Conservation (phyloP, 1,140 invertebrate species). For the Prorops nasuta region DNA sequence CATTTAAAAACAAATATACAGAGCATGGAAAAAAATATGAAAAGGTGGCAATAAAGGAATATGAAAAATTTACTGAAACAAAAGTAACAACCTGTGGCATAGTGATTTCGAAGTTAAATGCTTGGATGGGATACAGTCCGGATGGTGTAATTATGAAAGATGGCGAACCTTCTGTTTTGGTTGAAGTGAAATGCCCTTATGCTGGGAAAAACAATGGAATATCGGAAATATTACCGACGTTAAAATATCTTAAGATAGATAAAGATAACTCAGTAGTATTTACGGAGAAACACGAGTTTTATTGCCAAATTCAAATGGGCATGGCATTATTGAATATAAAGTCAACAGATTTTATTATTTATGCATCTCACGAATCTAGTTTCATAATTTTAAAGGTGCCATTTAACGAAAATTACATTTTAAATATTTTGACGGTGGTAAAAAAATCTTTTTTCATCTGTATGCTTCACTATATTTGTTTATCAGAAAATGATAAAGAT, state of each 20-base stretch:
- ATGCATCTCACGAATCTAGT: conserved; percentile 7
- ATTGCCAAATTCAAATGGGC: conserved; percentile 18
- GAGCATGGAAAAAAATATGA: conserved; percentile 14
- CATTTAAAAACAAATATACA: no score
- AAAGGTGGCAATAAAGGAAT: conserved; percentile 11
- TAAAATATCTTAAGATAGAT: not conserved
- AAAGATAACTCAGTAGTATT: not conserved
- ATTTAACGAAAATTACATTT: conserved; percentile 13
- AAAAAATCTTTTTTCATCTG: conserved; percentile 9
- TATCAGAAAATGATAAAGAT: not conserved
- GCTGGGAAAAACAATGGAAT: conserved; percentile 4
- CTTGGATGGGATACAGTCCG: conserved; percentile 17
- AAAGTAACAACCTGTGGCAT: conserved; percentile 6
- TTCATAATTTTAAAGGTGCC: conserved; percentile 5
- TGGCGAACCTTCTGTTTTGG: not conserved
- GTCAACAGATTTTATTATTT: conserved; percentile 12
- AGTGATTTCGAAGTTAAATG: conserved; percentile 9
- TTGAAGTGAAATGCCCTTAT: conserved; percentile 25
- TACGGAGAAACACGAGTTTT: conserved; percentile 11
- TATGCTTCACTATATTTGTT: conserved; percentile 13
- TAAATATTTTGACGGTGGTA: conserved; percentile 7
- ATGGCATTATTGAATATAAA: conserved; percentile 7
- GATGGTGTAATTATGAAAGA: conserved; percentile 33
- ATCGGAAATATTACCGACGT: conserved; percentile 4
- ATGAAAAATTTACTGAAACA: conserved; percentile 1